Evolutionary conservation across 2,113 vertebrate species (phyloP), one percentile per base, ranked within the genome.

Genomic region (Axis porcinus): DNA sequence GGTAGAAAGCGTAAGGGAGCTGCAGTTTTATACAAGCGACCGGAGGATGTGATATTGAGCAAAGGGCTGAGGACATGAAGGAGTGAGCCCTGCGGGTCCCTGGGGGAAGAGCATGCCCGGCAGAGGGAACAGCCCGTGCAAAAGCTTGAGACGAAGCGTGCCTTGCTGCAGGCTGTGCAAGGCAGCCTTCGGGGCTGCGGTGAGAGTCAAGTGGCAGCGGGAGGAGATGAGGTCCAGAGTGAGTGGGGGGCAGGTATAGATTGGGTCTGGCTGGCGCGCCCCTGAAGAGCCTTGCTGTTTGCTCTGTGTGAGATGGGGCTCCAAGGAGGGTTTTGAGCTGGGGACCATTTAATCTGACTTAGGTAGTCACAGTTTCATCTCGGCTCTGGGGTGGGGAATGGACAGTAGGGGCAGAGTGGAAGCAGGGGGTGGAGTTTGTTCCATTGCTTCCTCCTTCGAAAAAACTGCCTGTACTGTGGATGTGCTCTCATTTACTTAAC

Each of bases 141-240:
- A 57, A 97, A 64, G 28, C n/a, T 33, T 2, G 0, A 50, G 54
- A 23, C 0, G 0, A 40, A 70, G 17, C 0, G 0, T 70, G 79
- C 50, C 36, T 3, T 14, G 17, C 1, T 17, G 47, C 36, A 21
- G 62, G 50, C 30, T 15, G 13, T 86, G 47, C 33, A 4, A 2
- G 74, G 70, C 62, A 13, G 58, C 40, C 76, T 21, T 6, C 15
- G 57, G 25, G 45, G 55, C 43, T 19, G 45, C 6, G 50, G n/a
- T 25, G 84, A 52, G 28, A 30, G 6, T 1, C 23, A 3, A 25
- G 28, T 13, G 28, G 3, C 3, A 14, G 10, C 1, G 3, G 33
- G 1, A 25, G 28, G 45, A 17, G 27, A 7, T 10, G 50, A 86
- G 84, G 54, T 50, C 47, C 5, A 57, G 17, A 2, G 13, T 55